These are phyloP conservation scores for Cherax quadricarinatus DNA, from an alignment of 1,140 invertebrate species.

Conservation along the genomic window DNA sequence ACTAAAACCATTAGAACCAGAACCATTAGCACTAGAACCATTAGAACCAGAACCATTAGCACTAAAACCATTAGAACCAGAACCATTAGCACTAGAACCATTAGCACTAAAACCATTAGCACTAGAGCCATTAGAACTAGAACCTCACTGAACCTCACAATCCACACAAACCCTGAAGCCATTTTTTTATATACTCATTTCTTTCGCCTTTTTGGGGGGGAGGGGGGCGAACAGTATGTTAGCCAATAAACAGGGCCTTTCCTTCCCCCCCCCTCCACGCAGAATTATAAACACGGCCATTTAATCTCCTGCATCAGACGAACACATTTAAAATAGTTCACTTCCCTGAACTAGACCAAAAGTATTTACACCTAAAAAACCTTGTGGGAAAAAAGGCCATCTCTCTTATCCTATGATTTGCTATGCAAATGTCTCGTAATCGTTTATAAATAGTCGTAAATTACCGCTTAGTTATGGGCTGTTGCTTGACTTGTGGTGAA, in stretches of 20 bases:
- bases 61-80: too few relatives aligned
- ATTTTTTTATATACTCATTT: not conserved
- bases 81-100: too few relatives aligned
- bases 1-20: too few relatives aligned
- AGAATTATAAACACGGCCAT: not conserved
- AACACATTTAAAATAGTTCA: not conserved
- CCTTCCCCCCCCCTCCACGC: too few relatives aligned
- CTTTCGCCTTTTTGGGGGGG: not conserved
- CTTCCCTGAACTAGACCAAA: not conserved
- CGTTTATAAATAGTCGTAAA: constrained; percentile 31
- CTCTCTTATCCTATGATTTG: constrained; percentile 32
- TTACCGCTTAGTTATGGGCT: not conserved
- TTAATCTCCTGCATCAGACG: not conserved
- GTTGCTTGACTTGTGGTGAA: not conserved
- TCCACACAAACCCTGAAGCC: too few relatives aligned
- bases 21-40: too few relatives aligned
- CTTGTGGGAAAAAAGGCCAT: not conserved
- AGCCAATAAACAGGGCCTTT: not conserved
- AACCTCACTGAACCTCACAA: too few relatives aligned
- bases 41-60: too few relatives aligned
- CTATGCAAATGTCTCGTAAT: constrained; percentile 34
- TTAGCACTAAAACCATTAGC: too few relatives aligned
- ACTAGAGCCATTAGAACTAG: too few relatives aligned
- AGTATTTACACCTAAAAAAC: too few relatives aligned
- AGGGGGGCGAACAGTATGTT: not conserved